Evolutionary conservation across 2,797 vertebrate species (phyloP).

Genomic region (Oreochromis mossambicus): DNA sequence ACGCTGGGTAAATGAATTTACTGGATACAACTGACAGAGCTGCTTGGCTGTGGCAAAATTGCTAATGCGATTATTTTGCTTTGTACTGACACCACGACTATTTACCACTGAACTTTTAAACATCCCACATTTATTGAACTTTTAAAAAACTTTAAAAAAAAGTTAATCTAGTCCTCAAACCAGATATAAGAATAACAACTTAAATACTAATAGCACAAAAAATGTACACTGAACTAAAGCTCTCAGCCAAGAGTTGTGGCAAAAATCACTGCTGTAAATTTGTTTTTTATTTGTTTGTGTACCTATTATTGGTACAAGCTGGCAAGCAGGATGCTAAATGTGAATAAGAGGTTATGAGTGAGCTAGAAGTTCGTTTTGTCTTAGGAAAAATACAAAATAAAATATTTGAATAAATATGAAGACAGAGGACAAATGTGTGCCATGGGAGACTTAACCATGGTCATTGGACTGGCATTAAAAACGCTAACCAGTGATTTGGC

Average conservation of each 20-base stretch:
- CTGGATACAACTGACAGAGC: neutral
- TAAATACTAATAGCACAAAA: neutral
- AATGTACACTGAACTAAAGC: neutral
- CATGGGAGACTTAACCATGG: neutral
- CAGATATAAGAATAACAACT: neutral
- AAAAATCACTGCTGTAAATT: neutral
- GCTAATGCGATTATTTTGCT: neutral
- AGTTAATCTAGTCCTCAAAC: neutral
- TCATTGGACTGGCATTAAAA: neutral
- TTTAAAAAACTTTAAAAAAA: no score
- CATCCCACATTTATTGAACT: neutral
- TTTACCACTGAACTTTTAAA: neutral
- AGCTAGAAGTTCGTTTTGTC: neutral
- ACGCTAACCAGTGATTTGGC: conserved; percentile 28
- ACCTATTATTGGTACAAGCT: neutral
- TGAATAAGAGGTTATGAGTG: neutral
- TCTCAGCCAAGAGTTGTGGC: neutral
- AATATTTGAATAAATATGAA: neutral
- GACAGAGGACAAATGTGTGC: neutral
- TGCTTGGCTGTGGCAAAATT: neutral
- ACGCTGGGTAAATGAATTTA: neutral
- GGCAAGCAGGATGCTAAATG: neutral
- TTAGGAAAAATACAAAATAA: neutral
- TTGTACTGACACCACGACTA: neutral
- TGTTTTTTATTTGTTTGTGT: neutral